phyloP scores from a whole-genome alignment of 2,888 invertebrate species.

The Fissipunctia ypsillon region DNA sequence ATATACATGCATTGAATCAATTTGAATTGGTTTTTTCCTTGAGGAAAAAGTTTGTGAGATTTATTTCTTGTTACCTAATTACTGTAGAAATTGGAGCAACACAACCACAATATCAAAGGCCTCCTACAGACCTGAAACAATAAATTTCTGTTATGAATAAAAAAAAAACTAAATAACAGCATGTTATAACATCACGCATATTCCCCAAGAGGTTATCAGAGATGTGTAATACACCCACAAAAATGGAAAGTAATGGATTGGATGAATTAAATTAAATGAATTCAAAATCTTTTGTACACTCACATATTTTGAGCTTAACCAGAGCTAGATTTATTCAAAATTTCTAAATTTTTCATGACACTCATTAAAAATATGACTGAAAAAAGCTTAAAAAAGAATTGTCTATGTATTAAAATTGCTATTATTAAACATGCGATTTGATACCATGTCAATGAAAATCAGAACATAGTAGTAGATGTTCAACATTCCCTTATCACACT shows the following conservation, averaged over 20 bases:
- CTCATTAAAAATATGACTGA: neutral
- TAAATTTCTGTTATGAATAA: neutral
- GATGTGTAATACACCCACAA: neutral
- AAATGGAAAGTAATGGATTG: neutral
- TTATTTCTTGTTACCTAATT: neutral
- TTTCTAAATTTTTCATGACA: neutral
- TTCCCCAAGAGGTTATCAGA: neutral
- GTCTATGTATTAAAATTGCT: slow-evolving; percentile 5
- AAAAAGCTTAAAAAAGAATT: neutral
- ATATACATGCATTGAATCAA: neutral
- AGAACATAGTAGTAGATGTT: slow-evolving; percentile 33
- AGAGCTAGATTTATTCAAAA: neutral
- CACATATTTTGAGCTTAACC: neutral
- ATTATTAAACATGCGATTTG: slow-evolving; percentile 38
- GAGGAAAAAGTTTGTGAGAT: neutral
- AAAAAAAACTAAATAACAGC: neutral
- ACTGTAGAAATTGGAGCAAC: neutral
- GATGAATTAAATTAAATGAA: too few relatives aligned
- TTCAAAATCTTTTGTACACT: neutral
- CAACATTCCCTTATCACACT: slow-evolving; percentile 49
- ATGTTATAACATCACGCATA: neutral
- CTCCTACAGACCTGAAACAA: neutral
- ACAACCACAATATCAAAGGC: neutral
- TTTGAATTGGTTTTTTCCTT: neutral
- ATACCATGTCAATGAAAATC: slow-evolving; percentile 44